phyloP scores from a whole-genome alignment of 2,888 invertebrate species.

The Crepidodera aurea region DNA sequence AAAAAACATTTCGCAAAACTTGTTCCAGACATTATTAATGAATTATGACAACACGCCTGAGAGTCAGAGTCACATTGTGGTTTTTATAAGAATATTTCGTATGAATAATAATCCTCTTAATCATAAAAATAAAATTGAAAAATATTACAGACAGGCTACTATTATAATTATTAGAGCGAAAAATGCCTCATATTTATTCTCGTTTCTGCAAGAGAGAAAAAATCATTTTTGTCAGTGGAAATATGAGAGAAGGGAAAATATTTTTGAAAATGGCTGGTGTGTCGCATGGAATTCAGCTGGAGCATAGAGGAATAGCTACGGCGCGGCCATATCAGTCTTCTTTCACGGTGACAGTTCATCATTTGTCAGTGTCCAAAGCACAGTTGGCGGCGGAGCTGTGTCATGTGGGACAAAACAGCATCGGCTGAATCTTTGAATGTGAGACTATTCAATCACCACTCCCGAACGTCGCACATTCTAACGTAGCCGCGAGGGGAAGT shows the following conservation, averaged over 20 bases:
- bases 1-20: constrained; percentile 12
- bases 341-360: constrained; percentile 65
- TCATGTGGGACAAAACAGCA: constrained; percentile 64
- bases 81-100: constrained; percentile 44
- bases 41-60: constrained; percentile 24
- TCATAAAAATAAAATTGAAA: constrained; percentile 58
- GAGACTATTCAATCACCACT: constrained; percentile 36
- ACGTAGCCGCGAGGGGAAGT: constrained; percentile 57
- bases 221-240: constrained; percentile 52
- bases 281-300: constrained; percentile 58
- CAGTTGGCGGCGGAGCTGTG: constrained; percentile 62
- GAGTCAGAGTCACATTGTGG: constrained; percentile 34
- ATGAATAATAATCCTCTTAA: constrained; percentile 51
- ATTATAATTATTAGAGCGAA: constrained; percentile 60
- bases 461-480: constrained; percentile 52
- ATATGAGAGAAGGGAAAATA: constrained; percentile 57
- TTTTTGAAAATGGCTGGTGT: constrained; percentile 60
- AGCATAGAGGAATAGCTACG: constrained; percentile 60
- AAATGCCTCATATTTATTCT: constrained; percentile 59
- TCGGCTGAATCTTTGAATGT: constrained; percentile 58
- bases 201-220: constrained; percentile 52
- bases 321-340: constrained; percentile 65
- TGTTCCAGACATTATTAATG: constrained; percentile 22
- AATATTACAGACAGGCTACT: constrained; percentile 57
- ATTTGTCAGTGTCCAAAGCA: constrained; percentile 65